Percentiles rank a stretch among this genome's conserved stretches.
phyloP scores from a whole-genome alignment of 1,140 invertebrate genomes.

The Mizuhopecten yessoensis region DNA sequence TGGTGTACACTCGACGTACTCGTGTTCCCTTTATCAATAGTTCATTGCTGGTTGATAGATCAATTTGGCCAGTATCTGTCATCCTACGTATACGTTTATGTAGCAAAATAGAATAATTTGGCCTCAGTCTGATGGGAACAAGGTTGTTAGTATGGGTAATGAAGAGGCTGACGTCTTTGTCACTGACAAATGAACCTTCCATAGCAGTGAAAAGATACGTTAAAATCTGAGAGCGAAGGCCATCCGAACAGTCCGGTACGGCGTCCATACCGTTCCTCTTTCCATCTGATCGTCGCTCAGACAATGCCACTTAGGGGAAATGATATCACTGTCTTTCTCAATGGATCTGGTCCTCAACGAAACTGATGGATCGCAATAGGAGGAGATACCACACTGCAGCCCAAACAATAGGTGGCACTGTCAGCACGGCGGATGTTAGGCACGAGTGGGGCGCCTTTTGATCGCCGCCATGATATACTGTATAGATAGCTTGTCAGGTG shows the following conservation, averaged over 20 bases:
- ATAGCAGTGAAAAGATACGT: neutral
- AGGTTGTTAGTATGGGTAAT: neutral
- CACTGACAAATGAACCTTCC: constrained; percentile 30
- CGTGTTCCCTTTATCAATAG: neutral
- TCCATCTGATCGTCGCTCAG: neutral
- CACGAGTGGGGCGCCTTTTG: neutral
- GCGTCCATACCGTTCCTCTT: neutral
- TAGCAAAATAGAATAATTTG: neutral
- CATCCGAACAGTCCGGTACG: neutral
- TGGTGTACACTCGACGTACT: neutral
- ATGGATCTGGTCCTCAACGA: neutral
- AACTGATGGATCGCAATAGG: constrained; percentile 17
- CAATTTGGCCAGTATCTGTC: neutral
- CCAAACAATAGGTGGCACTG: neutral
- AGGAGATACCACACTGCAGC: neutral
- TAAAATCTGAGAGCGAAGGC: neutral
- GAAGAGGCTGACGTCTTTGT: neutral
- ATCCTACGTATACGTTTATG: neutral
- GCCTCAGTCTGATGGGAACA: neutral
- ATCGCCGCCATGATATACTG: neutral
- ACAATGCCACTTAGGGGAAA: constrained; percentile 10
- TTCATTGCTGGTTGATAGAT: constrained; percentile 29
- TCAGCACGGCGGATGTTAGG: neutral
- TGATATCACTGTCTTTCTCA: constrained; percentile 1
- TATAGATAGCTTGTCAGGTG: neutral